phyloP scores from a whole-genome alignment of 2,888 invertebrate species.

The Hirudinaria manillensis region DNA sequence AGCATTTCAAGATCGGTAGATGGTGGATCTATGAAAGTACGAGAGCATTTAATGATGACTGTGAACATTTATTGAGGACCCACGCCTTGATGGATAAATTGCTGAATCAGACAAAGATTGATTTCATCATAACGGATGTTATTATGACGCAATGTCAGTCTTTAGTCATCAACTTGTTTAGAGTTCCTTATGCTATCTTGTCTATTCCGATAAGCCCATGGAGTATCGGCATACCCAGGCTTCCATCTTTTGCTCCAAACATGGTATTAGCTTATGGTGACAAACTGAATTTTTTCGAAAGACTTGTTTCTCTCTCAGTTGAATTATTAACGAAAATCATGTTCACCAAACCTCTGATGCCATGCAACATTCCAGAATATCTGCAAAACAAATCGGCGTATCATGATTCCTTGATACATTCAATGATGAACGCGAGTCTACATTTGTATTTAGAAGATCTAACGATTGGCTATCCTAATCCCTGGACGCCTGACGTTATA shows the following conservation, averaged over 20 bases:
- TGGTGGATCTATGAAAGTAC: neutral
- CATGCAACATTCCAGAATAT: neutral
- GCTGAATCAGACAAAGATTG: conserved; percentile 3
- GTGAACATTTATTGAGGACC: neutral
- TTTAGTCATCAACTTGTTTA: conserved; percentile 1
- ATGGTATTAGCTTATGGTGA: neutral
- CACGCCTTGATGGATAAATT: neutral
- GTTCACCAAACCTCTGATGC: neutral
- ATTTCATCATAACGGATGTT: conserved; percentile 24
- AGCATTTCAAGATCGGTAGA: neutral
- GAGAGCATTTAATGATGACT: conserved; percentile 6
- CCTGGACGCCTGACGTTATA: conserved; percentile 27
- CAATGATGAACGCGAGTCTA: neutral
- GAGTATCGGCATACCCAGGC: conserved; percentile 10
- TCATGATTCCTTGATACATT: neutral
- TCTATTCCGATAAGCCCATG: neutral
- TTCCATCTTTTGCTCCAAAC: conserved; percentile 22
- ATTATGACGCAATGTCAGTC: neutral
- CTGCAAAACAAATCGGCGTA: neutral
- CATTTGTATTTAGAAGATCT: conserved; percentile 28
- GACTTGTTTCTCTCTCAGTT: neutral
- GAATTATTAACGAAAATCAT: neutral
- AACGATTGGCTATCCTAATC: conserved; percentile 26
- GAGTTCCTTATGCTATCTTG: conserved; percentile 10
- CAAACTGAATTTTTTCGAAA: conserved; percentile 12